Percentiles rank a stretch among this genome's conserved stretches.
Conservation (phyloP, 2,113 vertebrate genomes). For the Irena cyanogastra region DNA sequence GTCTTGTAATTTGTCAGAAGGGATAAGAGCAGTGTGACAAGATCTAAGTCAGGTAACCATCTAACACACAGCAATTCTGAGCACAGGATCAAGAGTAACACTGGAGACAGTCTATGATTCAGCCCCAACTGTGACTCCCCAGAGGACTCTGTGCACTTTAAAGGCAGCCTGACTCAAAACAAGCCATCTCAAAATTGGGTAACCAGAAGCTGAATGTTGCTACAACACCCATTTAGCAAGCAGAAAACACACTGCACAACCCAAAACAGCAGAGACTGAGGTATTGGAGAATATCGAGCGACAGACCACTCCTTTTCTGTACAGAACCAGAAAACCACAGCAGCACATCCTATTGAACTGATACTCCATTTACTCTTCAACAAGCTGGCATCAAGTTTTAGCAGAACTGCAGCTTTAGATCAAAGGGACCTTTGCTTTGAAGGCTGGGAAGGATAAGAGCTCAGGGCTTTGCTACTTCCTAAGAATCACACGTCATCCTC, state of each 20-base stretch:
- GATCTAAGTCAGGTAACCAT: neutral
- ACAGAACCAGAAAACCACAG: neutral
- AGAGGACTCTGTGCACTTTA: neutral
- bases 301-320: neutral
- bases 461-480: neutral
- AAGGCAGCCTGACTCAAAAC: neutral
- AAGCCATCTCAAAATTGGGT: neutral
- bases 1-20: neutral
- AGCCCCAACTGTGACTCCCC: neutral
- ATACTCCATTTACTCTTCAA: neutral
- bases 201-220: neutral
- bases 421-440: neutral
- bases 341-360: neutral
- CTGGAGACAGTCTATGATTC: neutral
- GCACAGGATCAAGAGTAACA: neutral
- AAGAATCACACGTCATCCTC: neutral
- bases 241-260: neutral
- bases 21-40: neutral
- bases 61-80: neutral
- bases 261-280: neutral
- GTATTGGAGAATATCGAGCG: neutral
- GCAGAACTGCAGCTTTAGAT: neutral
- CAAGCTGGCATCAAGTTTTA: neutral
- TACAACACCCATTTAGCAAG: neutral
- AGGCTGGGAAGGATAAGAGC: neutral